Percentiles rank a stretch among this genome's conserved stretches.
Conservation (phyloP, 1,140 invertebrate species). For the Drusus annulatus region DNA sequence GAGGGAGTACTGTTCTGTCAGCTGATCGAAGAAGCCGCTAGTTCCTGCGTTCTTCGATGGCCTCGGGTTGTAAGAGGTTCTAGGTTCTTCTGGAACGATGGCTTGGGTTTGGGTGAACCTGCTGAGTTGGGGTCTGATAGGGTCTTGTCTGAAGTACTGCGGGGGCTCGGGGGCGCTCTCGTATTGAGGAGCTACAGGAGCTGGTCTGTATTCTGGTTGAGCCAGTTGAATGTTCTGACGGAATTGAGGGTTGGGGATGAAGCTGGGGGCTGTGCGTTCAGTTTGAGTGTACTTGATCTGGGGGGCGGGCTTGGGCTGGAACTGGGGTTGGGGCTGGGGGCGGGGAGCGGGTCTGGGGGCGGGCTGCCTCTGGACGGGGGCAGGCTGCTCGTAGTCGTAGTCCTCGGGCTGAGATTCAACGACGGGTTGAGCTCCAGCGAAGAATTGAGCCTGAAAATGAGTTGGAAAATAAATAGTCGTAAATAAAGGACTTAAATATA, state of each 20-base stretch:
- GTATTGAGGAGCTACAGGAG: slow-evolving; percentile 44
- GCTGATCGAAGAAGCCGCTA: slow-evolving; percentile 81
- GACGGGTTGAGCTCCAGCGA: slow-evolving; percentile 58
- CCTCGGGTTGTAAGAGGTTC: slow-evolving; percentile 52
- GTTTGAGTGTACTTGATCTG: slow-evolving; percentile 64
- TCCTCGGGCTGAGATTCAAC: slow-evolving; percentile 63
- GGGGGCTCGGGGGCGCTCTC: slow-evolving; percentile 36
- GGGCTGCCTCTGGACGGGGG: slow-evolving; percentile 63
- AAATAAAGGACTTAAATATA: too few relatives aligned
- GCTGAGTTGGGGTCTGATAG: slow-evolving; percentile 42
- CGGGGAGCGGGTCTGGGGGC: slow-evolving; percentile 55
- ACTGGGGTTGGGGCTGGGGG: slow-evolving; percentile 58
- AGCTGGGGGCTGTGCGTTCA: slow-evolving; percentile 23
- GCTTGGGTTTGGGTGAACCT: slow-evolving; percentile 42
- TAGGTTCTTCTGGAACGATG: slow-evolving; percentile 58
- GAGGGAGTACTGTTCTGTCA: slow-evolving; percentile 85
- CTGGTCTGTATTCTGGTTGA: slow-evolving; percentile 5
- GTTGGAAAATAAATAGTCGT: too few relatives aligned
- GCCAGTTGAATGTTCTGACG: slow-evolving; percentile 43
- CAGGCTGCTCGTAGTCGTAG: slow-evolving; percentile 64
- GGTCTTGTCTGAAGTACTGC: slow-evolving; percentile 55
- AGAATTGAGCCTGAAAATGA: slow-evolving; percentile 54
- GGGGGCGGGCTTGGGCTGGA: slow-evolving; percentile 61
- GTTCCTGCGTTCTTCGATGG: slow-evolving; percentile 32
- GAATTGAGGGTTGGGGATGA: slow-evolving; percentile 45